phyloP scores from a whole-genome alignment of 2,797 vertebrate species.

The Balearica regulorum region DNA sequence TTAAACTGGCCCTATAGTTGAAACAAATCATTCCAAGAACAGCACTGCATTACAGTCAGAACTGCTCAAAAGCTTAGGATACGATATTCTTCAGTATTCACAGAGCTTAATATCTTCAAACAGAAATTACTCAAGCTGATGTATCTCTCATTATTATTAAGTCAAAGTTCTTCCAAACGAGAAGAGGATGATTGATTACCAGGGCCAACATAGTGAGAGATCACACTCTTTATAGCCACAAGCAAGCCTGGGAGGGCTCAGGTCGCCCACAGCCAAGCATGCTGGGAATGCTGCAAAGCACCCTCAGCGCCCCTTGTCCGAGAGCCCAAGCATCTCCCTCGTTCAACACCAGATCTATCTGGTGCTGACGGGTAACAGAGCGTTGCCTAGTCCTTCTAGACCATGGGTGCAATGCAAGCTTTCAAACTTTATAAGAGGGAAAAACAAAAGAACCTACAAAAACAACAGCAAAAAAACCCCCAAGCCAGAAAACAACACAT shows the following conservation, averaged over 20 bases:
- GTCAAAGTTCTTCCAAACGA: constrained; percentile 24
- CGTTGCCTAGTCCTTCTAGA: neutral
- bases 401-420: neutral
- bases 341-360: neutral
- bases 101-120: constrained; percentile 49
- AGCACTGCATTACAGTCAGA: constrained; percentile 37
- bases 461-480: neutral
- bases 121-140: constrained; percentile 56
- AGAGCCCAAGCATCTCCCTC: neutral
- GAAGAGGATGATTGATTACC: constrained; percentile 23
- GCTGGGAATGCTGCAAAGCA: neutral
- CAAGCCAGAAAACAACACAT: neutral
- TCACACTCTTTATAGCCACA: neutral
- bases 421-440: neutral
- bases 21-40: constrained; percentile 64
- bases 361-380: neutral
- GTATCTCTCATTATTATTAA: constrained; percentile 39
- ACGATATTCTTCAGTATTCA: constrained; percentile 26
- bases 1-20: constrained; percentile 46
- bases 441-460: neutral
- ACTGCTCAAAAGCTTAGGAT: constrained; percentile 46
- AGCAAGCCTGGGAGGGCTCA: neutral
- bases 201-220: neutral
- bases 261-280: neutral
- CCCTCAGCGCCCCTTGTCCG: neutral